Evolutionary conservation across 2,888 invertebrate species (phyloP).

Genomic region (Drosophila macrospina): DNA sequence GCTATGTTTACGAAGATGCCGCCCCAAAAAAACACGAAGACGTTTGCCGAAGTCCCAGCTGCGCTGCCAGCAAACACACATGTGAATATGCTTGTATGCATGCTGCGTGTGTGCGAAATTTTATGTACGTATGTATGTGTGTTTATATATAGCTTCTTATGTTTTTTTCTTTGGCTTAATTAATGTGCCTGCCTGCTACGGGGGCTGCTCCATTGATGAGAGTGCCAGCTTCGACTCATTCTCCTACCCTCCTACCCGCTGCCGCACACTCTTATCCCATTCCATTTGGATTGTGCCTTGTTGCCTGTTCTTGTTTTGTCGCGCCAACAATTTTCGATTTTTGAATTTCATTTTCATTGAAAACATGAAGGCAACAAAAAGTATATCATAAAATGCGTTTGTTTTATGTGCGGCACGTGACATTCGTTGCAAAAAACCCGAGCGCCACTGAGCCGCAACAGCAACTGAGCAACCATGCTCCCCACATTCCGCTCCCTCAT

Average conservation of each 20-base stretch:
- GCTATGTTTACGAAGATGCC: conserved; percentile 54
- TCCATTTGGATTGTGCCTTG: conserved; percentile 2
- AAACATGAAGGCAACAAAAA: conserved; percentile 43
- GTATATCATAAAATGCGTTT: conserved; percentile 68
- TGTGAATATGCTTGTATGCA: conserved; percentile 12
- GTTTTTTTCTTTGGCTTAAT: conserved; percentile 62
- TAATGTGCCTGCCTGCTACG: conserved; percentile 65
- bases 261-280: background rate
- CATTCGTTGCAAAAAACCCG: conserved; percentile 64
- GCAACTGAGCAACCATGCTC: conserved; percentile 15
- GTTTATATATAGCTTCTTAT: conserved; percentile 50
- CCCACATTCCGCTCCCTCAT: background rate
- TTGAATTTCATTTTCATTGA: conserved; percentile 73
- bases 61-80: conserved; percentile 36
- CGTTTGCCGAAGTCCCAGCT: conserved; percentile 56
- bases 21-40: conserved; percentile 61
- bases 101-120: background rate
- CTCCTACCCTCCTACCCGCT: conserved; percentile 3
- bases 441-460: conserved; percentile 76
- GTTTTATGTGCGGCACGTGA: conserved; percentile 77
- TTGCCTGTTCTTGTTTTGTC: conserved; percentile 43
- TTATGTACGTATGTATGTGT: conserved; percentile 7
- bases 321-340: conserved; percentile 66
- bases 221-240: conserved; percentile 34
- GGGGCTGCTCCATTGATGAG: conserved; percentile 75